phyloP scores from a whole-genome alignment of 2,888 invertebrate genomes.

The Aproaerema taeniolella region DNA sequence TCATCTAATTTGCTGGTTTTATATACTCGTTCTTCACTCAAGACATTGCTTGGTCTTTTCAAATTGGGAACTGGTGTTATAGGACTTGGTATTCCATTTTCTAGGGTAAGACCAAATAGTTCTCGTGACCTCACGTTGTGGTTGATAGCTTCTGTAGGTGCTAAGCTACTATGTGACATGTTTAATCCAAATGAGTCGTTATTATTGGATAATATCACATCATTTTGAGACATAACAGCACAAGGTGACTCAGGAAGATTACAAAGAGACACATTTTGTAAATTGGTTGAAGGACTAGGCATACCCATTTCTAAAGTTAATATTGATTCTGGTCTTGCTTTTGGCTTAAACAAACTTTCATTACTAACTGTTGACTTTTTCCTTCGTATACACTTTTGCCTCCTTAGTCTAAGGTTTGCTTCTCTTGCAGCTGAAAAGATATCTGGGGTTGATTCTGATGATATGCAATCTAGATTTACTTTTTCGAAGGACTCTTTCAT shows the following conservation, averaged over 20 bases:
- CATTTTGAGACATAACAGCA: conserved; percentile 25
- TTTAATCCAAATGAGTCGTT: conserved; percentile 45
- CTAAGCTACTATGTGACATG: conserved; percentile 63
- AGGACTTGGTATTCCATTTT: conserved; percentile 73
- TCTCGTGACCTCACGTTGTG: conserved; percentile 51
- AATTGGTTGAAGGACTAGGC: conserved; percentile 58
- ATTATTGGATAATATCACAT: conserved; percentile 26
- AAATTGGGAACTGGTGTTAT: conserved; percentile 62
- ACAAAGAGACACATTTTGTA: conserved; percentile 51
- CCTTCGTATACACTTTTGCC: conserved; percentile 77
- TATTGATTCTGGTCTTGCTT: conserved; percentile 43
- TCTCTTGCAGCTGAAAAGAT: conserved; percentile 42
- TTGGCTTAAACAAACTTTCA: conserved; percentile 50
- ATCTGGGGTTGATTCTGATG: conserved; percentile 62
- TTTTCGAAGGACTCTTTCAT: conserved; percentile 46
- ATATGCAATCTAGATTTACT: conserved; percentile 37
- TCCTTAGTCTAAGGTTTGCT: conserved; percentile 57
- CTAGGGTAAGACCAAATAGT: conserved; percentile 62
- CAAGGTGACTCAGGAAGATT: conserved; percentile 43
- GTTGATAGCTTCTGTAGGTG: conserved; percentile 38
- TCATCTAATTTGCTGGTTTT: conserved; percentile 73
- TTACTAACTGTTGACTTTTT: conserved; percentile 67
- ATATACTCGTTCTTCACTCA: conserved; percentile 63
- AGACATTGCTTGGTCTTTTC: conserved; percentile 56
- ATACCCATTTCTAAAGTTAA: conserved; percentile 62